Conservation (phyloP, 2,888 invertebrate genomes). For the Mayetiola destructor region DNA sequence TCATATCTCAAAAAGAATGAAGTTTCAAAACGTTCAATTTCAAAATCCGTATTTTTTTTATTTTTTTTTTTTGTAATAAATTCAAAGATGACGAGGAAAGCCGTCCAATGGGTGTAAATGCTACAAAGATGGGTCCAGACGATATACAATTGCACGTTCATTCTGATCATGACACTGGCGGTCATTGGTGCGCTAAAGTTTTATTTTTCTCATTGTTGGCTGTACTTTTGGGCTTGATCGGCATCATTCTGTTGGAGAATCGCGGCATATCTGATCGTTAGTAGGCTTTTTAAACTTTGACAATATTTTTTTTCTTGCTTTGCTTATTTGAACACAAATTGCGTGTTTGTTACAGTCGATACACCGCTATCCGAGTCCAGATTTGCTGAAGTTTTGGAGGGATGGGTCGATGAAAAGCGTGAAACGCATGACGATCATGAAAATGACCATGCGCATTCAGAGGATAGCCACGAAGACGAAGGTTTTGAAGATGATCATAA, state of each 20-base stretch:
- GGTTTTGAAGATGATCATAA: constrained; percentile 27
- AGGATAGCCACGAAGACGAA: constrained; percentile 28
- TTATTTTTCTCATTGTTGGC: constrained; percentile 64
- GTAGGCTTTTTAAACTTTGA: no score
- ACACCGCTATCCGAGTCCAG: constrained; percentile 47
- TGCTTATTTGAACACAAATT: constrained; percentile 11
- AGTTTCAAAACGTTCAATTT: no score
- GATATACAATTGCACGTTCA: constrained; percentile 65
- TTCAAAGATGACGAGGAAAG: constrained; percentile 29
- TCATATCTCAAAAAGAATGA: background rate
- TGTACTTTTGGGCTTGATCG: constrained; percentile 55
- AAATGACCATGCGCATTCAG: constrained; percentile 28
- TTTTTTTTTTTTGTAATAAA: no score
- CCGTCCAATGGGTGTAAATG: constrained; percentile 27
- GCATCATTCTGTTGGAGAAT: constrained; percentile 64
- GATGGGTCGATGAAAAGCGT: constrained; percentile 53
- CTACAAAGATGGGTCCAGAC: constrained; percentile 40
- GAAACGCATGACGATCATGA: constrained; percentile 31
- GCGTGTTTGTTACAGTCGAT: constrained; percentile 36
- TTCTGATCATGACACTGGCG: constrained; percentile 61
- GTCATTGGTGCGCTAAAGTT: constrained; percentile 71
- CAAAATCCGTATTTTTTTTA: no score
- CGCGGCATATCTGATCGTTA: constrained; percentile 64
- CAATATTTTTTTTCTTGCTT: constrained; percentile 13
- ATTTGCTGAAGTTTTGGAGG: constrained; percentile 61